A percentile compares a stretch with the other conserved stretches of the same genome.
Conservation (phyloP, 1,140 invertebrate species). For the Lethocerus indicus region DNA sequence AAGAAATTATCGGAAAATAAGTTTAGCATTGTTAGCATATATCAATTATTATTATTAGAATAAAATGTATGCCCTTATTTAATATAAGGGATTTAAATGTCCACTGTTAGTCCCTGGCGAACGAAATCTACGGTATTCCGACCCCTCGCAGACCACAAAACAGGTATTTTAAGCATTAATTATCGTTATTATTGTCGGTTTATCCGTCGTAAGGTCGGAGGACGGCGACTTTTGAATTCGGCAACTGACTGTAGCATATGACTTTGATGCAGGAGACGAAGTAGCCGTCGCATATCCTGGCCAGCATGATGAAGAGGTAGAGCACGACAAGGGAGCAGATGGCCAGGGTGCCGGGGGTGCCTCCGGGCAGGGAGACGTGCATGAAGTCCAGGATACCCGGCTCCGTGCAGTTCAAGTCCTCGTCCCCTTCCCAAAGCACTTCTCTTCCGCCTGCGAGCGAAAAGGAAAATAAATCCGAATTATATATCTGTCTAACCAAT, state of each 20-base stretch:
- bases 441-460: too few species aligned
- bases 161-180: too few species aligned
- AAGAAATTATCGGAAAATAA: too few species aligned
- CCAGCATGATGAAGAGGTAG: slow-evolving; percentile 37
- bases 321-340: slow-evolving; percentile 27
- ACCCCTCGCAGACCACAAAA: too few species aligned
- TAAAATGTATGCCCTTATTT: background rate
- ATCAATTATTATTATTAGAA: too few species aligned
- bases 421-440: background rate
- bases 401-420: slow-evolving; percentile 29
- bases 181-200: background rate
- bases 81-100: background rate
- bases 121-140: too few species aligned
- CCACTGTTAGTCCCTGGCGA: background rate
- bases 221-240: background rate
- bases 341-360: background rate
- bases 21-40: too few species aligned
- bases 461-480: too few species aligned
- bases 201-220: background rate
- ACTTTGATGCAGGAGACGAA: slow-evolving; percentile 40
- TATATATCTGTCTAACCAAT: too few species aligned
- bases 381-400: slow-evolving; percentile 35
- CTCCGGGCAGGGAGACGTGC: slow-evolving; percentile 3
- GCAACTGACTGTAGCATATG: slow-evolving; percentile 33
- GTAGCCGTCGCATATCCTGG: slow-evolving; percentile 38